Evolutionary conservation across 1,140 invertebrate genomes (phyloP), one percentile per base, ranked within the genome.

Genomic region (Agrypnia vestita): DNA sequence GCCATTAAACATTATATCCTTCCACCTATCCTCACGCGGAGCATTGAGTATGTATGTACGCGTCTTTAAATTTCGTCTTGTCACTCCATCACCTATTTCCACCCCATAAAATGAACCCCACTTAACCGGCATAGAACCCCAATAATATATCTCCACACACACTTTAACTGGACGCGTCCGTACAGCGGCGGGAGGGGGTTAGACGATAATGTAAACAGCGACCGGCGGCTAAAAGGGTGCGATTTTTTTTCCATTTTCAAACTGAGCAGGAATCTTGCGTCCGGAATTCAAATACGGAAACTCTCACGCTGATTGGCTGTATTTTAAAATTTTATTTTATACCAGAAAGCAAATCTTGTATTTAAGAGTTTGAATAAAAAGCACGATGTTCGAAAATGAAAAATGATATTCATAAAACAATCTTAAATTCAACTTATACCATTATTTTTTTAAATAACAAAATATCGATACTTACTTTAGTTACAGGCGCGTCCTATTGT

Each of bases 141-240:
- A 43, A 64, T 43, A 64, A 25, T 64, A 64, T 64, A 35, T 64
- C 13, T 64, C 35, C 10, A 64, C 61, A 64, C 25, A 64, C n/a
- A 13, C 10, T 51, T 51, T 51, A 12, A 51, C n/a, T 9, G 49
- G 11, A 15, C n/a, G 8, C 61, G 10, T 21, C 17, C 17, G 25
- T 35, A 35, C 25, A 21, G 7, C 15, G 15, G n/a, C 0, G 53
- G 53, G 55, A 6, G 55, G 12, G 55, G 3, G 1, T 15, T 10
- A n/a, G 55, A 21, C 55, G 55, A 59, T 59, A 59, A 59, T 59
- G 55, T 59, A 59, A 59, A 59, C 55, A 59, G 55, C 55, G 55
- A 59, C 55, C 55, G 21, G 15, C 55, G 55, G 55, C 15, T 59
- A 59, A 59, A 59, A 59, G 55, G 55, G 55, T 59, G 55, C 55